Conservation (phyloP, 2,113 vertebrate genomes). For the Oreochromis tanganicae region DNA sequence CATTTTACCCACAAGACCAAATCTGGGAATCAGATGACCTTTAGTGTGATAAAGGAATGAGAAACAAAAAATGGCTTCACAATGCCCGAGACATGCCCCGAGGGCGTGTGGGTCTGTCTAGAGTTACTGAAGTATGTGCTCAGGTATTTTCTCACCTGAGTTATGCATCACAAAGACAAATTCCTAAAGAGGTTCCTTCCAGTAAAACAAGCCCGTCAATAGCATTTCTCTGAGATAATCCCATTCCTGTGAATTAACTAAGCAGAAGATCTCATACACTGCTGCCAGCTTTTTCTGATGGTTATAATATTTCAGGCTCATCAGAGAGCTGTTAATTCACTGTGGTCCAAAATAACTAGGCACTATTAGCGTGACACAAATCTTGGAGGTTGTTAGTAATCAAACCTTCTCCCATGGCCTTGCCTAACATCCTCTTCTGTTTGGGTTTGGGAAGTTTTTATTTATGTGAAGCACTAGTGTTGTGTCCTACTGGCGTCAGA, state of each 20-base stretch:
- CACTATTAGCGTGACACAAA: neutral
- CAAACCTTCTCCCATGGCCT: neutral
- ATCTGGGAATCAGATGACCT: constrained; percentile 33
- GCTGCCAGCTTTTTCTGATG: neutral
- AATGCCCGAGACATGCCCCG: neutral
- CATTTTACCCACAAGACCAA: neutral
- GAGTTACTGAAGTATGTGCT: neutral
- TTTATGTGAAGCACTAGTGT: constrained; percentile 38
- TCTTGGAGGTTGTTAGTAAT: neutral
- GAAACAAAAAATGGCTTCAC: neutral
- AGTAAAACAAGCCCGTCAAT: constrained; percentile 12
- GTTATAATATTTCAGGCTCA: neutral
- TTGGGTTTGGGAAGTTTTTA: constrained; percentile 40
- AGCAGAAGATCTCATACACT: fast-evolving
- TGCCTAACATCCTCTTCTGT: constrained; percentile 35
- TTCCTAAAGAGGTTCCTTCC: neutral
- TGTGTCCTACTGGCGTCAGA: constrained; percentile 40
- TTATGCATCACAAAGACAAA: neutral
- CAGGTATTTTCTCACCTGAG: constrained; percentile 54
- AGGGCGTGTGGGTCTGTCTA: neutral
- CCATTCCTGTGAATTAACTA: neutral
- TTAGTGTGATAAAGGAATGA: constrained; percentile 1
- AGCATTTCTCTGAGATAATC: neutral
- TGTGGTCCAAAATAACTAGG: neutral
- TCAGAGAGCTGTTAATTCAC: neutral